Percentiles rank a stretch among this genome's conserved stretches.
Evolutionary conservation across 1,140 invertebrate species (phyloP).

Genomic region (Piezodorus guildinii): DNA sequence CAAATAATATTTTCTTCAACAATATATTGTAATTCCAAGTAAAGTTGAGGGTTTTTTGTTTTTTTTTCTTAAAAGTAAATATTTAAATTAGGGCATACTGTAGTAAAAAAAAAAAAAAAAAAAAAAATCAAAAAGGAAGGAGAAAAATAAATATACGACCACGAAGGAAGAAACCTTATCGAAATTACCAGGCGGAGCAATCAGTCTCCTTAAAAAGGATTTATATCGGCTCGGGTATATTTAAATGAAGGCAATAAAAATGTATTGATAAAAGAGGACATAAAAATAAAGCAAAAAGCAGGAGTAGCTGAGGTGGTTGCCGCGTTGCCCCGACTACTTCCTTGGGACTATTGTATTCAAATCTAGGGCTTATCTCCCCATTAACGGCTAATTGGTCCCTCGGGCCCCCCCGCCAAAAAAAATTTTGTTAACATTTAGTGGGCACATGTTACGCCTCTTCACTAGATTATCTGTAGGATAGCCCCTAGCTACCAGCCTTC

Average conservation of each 20-base stretch:
- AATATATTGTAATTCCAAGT: too few species aligned
- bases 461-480: background rate
- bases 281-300: background rate
- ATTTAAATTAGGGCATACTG: too few species aligned
- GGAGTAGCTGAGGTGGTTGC: background rate
- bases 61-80: too few species aligned
- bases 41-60: too few species aligned
- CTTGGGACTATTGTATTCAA: background rate
- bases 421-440: conserved; percentile 6
- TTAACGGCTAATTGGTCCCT: background rate
- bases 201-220: too few species aligned
- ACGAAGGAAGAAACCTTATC: too few species aligned
- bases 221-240: background rate
- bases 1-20: too few species aligned
- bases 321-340: too few species aligned
- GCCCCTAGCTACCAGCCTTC: conserved; percentile 2
- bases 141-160: too few species aligned
- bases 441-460: conserved; percentile 3
- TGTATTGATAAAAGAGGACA: background rate
- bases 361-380: background rate
- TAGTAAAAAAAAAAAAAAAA: too few species aligned
- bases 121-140: too few species aligned
- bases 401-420: background rate
- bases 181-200: too few species aligned
- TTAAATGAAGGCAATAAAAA: conserved; percentile 9